Base-by-base conservation (phyloP, 1,140 invertebrate genomes). In the Lycorma delicatula region DNA sequence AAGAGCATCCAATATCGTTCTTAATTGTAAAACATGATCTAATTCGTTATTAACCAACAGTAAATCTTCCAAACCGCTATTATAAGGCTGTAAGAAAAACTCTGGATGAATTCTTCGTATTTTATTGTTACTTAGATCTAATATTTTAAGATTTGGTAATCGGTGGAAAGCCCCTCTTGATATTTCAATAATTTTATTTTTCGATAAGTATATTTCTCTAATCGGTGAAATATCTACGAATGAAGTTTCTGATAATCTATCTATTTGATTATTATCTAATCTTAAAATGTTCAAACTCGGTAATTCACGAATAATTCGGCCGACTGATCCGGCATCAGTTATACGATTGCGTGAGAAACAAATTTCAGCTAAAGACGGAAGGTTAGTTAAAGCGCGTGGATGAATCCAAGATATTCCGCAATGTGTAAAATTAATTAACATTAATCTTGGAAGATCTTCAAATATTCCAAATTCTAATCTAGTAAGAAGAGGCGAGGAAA, bases 381-480 rank as follows among this genome's bases (percentile, higher is more conserved):
- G 69, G 54, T 83, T 72, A 12, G 83, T 79, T 22, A 93, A 72
- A 0, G 87, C 80, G 62, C 87, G 75, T 41, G 88, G 81, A 67
- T 92, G 89, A 22, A 93, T 81, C 76, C 81, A 84, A n/a, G 79
- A 79, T 2, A 93, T 74, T 0, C 84, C 87, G 67, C 87, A 90
- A 56, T 84, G 73, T 0, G 82, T 87, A 29, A 93, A 80, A 67
- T 93, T 90, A 1, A 91, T 70, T 60, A 84, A 73, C 54, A 77
- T 77, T 18, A 93, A 72, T 49, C 83, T 79, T 0, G 86, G 86
- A 27, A 93, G 72, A 62, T 85, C 82, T 47, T 84, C 80, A 38
- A 93, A 79, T 0, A 87, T 72, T 44, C 84, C 85, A 46, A 84
- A 79, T 67, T 89, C 87, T 0, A 92, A 63, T 11, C 79, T 73